Percentiles rank a stretch among this genome's conserved stretches.
phyloP scores from a whole-genome alignment of 2,113 vertebrate species.

The Ceuthmochares aereus region DNA sequence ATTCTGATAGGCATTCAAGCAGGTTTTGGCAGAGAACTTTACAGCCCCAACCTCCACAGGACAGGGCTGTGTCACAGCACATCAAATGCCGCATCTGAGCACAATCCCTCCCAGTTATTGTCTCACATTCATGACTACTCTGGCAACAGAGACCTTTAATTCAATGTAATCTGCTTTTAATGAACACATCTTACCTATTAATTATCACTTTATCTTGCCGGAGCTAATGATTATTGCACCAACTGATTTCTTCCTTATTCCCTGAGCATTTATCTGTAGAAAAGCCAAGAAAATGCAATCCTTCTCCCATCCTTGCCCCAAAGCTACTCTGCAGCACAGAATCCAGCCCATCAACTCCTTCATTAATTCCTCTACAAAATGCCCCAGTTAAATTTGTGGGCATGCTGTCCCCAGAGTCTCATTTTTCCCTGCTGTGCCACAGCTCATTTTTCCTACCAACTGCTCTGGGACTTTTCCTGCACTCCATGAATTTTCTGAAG shows the following conservation, averaged over 20 bases:
- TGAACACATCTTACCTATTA: constrained; percentile 32
- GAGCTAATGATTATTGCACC: neutral
- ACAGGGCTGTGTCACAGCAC: neutral
- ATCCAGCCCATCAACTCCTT: neutral
- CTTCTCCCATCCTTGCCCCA: neutral
- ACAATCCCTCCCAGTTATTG: neutral
- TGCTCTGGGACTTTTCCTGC: neutral
- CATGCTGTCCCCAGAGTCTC: neutral
- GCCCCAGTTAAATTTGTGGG: constrained; percentile 5
- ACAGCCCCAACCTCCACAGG: neutral
- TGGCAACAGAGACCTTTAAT: neutral
- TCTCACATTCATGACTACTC: neutral
- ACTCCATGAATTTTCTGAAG: neutral
- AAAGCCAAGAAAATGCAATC: neutral
- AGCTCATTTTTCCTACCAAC: neutral
- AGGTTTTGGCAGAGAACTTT: constrained; percentile 12
- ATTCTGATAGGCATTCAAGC: neutral
- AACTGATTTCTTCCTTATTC: neutral
- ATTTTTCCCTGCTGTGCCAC: neutral
- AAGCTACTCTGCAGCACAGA: neutral
- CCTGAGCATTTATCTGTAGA: neutral
- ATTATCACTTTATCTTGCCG: constrained; percentile 3
- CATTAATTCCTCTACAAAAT: constrained; percentile 21
- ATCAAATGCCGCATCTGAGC: neutral
- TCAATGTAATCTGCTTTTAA: neutral